phyloP scores from a whole-genome alignment of 2,888 invertebrate species.

The Therioaphis trifolii region DNA sequence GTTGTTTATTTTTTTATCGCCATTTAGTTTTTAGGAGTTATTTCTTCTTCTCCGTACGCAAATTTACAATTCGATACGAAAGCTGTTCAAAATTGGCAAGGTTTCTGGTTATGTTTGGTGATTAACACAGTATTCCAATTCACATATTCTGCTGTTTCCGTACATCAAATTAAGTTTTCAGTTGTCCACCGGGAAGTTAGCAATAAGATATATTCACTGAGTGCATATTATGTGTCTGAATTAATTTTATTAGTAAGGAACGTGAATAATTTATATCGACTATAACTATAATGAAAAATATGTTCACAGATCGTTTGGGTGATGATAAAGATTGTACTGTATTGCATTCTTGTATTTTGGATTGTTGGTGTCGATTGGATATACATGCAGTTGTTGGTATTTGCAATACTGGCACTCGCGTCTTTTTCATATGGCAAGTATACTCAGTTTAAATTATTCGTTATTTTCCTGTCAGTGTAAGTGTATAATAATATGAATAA shows the following conservation, averaged over 20 bases:
- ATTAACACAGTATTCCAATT: slow-evolving; percentile 50
- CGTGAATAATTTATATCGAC: neutral
- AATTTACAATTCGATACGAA: slow-evolving; percentile 52
- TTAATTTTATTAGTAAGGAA: slow-evolving; percentile 27
- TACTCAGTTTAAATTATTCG: neutral
- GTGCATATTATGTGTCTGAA: slow-evolving; percentile 55
- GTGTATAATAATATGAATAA: too few relatives aligned
- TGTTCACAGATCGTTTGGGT: slow-evolving; percentile 33
- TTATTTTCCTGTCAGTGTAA: too few relatives aligned
- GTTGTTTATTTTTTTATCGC: neutral
- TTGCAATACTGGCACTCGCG: slow-evolving; percentile 21
- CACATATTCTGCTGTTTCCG: slow-evolving; percentile 9
- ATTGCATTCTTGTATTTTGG: slow-evolving; percentile 49
- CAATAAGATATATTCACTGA: slow-evolving; percentile 43
- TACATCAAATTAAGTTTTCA: slow-evolving; percentile 42
- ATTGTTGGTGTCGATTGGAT: slow-evolving; percentile 50
- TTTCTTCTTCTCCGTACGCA: slow-evolving; percentile 37
- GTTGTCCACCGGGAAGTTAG: slow-evolving; percentile 56
- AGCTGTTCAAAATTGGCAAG: slow-evolving; percentile 59
- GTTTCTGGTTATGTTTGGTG: slow-evolving; percentile 55
- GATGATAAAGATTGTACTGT: neutral
- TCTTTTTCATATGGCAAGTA: slow-evolving; percentile 44
- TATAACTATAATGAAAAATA: neutral
- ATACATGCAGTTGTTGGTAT: slow-evolving; percentile 32
- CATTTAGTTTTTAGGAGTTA: slow-evolving; percentile 44